A percentile compares a stretch with the other conserved stretches of the same genome.
Conservation (phyloP, 2,797 vertebrate species). For the Neoniphon sammara region DNA sequence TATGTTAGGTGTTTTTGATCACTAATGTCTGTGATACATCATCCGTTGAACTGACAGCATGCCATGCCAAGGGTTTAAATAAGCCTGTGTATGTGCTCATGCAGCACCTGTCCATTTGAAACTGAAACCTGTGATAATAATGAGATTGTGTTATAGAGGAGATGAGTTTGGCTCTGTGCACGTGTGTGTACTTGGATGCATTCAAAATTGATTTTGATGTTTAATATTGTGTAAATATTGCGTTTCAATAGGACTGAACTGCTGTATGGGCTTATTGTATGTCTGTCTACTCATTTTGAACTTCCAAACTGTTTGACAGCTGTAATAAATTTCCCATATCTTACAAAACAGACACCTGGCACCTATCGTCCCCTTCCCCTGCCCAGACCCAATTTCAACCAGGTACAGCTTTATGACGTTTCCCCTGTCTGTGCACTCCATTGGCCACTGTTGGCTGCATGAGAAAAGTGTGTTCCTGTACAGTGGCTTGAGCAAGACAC, state of each 20-base stretch:
- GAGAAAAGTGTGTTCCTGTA: no score
- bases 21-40: no score
- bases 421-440: neutral
- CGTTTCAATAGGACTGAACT: neutral
- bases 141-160: no score
- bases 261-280: neutral
- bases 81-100: no score
- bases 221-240: neutral
- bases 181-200: neutral
- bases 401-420: constrained; percentile 39
- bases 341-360: constrained; percentile 48
- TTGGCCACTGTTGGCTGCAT: neutral
- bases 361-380: constrained; percentile 48
- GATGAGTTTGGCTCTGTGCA: neutral
- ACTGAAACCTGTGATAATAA: no score
- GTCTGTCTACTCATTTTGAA: no score
- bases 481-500: no score
- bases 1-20: no score
- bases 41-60: no score
- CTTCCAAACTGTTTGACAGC: no score
- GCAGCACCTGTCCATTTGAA: no score
- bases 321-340: neutral
- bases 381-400: constrained; percentile 46
- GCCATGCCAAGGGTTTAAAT: no score
- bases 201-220: neutral